phyloP scores from a whole-genome alignment of 2,888 invertebrate genomes.

The Perizoma affinitatum region DNA sequence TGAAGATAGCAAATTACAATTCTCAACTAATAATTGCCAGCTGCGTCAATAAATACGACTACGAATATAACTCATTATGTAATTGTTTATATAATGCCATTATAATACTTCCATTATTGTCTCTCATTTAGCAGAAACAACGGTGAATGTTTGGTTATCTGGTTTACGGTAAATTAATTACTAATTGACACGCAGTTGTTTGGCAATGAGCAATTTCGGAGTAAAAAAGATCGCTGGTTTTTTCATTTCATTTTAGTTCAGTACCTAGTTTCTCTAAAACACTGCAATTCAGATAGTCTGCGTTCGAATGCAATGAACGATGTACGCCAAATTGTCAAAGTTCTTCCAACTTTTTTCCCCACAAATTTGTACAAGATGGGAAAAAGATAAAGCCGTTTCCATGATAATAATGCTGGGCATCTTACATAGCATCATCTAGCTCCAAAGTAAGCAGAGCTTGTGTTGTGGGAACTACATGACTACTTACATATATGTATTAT shows the following conservation, averaged over 20 bases:
- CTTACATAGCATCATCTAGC: too few relatives aligned
- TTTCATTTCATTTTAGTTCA: neutral
- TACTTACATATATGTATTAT: too few relatives aligned
- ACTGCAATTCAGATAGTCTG: too few relatives aligned
- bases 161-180: conserved; percentile 38
- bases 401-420: too few relatives aligned
- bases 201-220: conserved; percentile 25
- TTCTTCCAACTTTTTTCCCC: too few relatives aligned
- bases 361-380: too few relatives aligned
- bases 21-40: neutral
- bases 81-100: conserved; percentile 23
- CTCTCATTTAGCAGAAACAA: conserved; percentile 27
- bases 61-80: conserved; percentile 28
- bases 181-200: conserved; percentile 35
- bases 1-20: neutral
- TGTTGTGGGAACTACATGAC: too few relatives aligned
- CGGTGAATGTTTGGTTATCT: conserved; percentile 34
- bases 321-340: too few relatives aligned
- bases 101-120: conserved; percentile 33
- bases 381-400: too few relatives aligned
- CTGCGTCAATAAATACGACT: conserved; percentile 9
- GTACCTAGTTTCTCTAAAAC: too few relatives aligned
- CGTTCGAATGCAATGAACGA: too few relatives aligned
- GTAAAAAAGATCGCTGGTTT: conserved; percentile 15
- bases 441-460: too few relatives aligned